A percentile compares a stretch with the other conserved stretches of the same genome.
Evolutionary conservation across 2,888 invertebrate species (phyloP).

Genomic region (Pheosia tremula): DNA sequence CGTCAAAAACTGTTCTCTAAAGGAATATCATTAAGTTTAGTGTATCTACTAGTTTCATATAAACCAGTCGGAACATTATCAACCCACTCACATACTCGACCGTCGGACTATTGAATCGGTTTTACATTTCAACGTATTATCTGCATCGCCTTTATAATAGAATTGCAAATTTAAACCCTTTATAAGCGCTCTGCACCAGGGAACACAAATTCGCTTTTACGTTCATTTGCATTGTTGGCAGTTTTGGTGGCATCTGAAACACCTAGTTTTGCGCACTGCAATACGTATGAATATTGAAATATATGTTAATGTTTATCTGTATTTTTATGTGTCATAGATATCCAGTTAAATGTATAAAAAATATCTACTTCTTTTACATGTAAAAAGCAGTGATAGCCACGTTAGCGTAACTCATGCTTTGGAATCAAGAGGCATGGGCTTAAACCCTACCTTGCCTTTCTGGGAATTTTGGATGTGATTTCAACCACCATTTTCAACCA

Average conservation of each 20-base stretch:
- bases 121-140: constrained; percentile 76
- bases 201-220: constrained; percentile 83
- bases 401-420: no score
- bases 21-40: constrained; percentile 9
- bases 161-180: constrained; percentile 84
- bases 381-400: no score
- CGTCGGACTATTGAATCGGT: constrained; percentile 64
- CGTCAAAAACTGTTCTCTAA: neutral
- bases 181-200: constrained; percentile 80
- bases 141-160: constrained; percentile 76
- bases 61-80: constrained; percentile 34
- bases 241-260: constrained; percentile 71
- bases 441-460: no score
- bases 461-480: no score
- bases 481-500: no score
- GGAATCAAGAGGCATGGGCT: no score
- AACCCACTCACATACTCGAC: constrained; percentile 41
- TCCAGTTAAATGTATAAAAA: neutral
- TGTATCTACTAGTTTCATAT: constrained; percentile 13
- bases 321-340: neutral
- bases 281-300: constrained; percentile 27
- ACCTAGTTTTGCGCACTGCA: constrained; percentile 45
- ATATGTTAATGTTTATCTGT: neutral
- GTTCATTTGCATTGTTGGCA: constrained; percentile 78
- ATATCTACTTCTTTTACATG: no score